Conservation (phyloP, 2,888 invertebrate genomes). For the Glomeris marginata region DNA sequence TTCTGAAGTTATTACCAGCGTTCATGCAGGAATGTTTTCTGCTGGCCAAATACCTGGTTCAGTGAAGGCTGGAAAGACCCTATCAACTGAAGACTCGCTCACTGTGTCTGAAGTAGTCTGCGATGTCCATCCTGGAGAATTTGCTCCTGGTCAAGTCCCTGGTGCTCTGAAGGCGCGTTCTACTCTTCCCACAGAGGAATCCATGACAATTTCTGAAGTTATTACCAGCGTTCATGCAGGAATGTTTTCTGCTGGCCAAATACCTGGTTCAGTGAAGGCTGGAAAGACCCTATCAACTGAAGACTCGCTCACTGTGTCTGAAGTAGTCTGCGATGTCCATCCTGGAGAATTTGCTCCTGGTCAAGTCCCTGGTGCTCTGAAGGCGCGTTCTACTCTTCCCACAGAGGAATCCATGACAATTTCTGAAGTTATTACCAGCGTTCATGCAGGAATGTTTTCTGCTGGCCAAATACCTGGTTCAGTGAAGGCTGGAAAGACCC, state of each 20-base stretch:
- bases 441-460: constrained; percentile 38
- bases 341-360: constrained; percentile 17
- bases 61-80: constrained; percentile 9
- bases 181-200: not conserved
- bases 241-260: constrained; percentile 10
- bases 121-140: not conserved
- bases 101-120: constrained; percentile 16
- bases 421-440: constrained; percentile 32
- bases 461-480: constrained; percentile 18
- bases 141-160: constrained; percentile 2
- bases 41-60: constrained; percentile 10
- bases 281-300: constrained; percentile 12
- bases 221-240: not conserved
- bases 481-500: constrained; percentile 4
- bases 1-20: constrained; percentile 3
- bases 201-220: constrained; percentile 3
- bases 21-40: constrained; percentile 1
- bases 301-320: constrained; percentile 15
- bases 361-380: constrained; percentile 29
- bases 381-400: constrained; percentile 37
- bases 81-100: constrained; percentile 15
- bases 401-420: constrained; percentile 42
- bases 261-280: constrained; percentile 15
- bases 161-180: constrained; percentile 4
- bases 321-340: constrained; percentile 13